A percentile compares a stretch with the other conserved stretches of the same genome.
phyloP scores from a whole-genome alignment of 2,113 vertebrate species.

The Nipponia nippon region DNA sequence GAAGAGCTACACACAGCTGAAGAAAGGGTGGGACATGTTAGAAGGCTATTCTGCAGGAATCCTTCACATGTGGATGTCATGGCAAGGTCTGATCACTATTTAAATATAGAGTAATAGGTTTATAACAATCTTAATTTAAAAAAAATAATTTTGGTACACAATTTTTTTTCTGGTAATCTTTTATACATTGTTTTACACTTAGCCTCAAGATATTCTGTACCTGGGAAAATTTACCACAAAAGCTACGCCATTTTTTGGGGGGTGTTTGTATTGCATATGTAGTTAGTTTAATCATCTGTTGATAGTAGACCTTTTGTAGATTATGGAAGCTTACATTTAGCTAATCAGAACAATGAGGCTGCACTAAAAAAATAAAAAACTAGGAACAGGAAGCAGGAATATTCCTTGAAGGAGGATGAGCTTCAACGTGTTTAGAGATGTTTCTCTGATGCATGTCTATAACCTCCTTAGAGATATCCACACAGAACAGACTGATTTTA shows the following conservation, averaged over 20 bases:
- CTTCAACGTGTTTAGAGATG: background rate
- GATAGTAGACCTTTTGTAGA: background rate
- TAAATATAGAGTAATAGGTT: background rate
- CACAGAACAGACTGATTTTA: background rate
- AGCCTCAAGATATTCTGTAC: background rate
- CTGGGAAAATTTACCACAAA: background rate
- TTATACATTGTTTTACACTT: background rate
- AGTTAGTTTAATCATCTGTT: background rate
- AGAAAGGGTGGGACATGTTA: background rate
- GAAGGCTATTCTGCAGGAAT: background rate
- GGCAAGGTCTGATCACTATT: background rate
- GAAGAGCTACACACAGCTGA: background rate
- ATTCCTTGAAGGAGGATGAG: background rate
- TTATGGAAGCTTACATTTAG: background rate
- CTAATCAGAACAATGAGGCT: background rate
- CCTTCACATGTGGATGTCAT: background rate
- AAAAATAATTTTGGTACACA: background rate
- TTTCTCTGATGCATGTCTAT: background rate
- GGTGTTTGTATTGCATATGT: background rate
- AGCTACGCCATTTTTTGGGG: accelerated
- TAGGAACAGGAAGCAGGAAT: background rate
- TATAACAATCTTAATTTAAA: background rate
- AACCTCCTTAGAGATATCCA: background rate
- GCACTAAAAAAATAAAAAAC: background rate
- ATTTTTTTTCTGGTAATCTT: background rate